Base-by-base conservation (phyloP, 2,113 vertebrate genomes). In the Brienomyrus brachyistius region DNA sequence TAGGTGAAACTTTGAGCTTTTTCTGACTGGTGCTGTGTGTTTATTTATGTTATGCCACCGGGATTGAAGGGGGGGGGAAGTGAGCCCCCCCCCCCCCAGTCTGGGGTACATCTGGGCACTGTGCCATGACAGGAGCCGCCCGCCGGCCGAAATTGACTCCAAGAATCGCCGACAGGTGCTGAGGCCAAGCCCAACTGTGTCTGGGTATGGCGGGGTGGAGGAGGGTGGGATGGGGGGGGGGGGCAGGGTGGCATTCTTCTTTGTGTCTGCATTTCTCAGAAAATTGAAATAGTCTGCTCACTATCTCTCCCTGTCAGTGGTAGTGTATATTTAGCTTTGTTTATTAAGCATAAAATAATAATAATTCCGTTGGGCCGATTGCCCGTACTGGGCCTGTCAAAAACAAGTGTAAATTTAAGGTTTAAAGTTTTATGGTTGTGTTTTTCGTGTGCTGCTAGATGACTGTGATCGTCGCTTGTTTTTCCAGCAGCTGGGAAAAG, bases 211-310 rank as follows among this genome's bases (percentile, higher is more conserved):
- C 19, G 56, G 56, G 56, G 56, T 21, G 54, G 54, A 19, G 4
- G 19, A n/a, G n/a, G n/a, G n/a, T n/a, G 7, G 1, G 92, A 91
- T 87, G 19, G 1, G 19, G 7, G 7, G 92, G 91, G 89, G 51
- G 91, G 92, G 92, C 92, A 91, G 91, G 93, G 91, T 92, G 93
- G 92, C 90, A 93, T 94, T 92, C 93, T 91, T 92, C 92, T 94
- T 94, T 94, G 92, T 92, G 93, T 92, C 91, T 94, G 89, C 90
- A 90, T 93, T 89, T 91, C 93, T 86, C 48, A 89, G 88, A 87
- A 89, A 23, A 92, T 88, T 87, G 50, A n/a, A 80, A 80, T 80
- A 80, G 74, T 80, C 35, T 43, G 27, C 27, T 82, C 35, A 8
- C 77, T 82, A 40, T 82, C 35, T 35, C 66, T 74, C 66, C 35